Base-by-base conservation (phyloP, 2,797 vertebrate genomes). In the Cuniculus paca region DNA sequence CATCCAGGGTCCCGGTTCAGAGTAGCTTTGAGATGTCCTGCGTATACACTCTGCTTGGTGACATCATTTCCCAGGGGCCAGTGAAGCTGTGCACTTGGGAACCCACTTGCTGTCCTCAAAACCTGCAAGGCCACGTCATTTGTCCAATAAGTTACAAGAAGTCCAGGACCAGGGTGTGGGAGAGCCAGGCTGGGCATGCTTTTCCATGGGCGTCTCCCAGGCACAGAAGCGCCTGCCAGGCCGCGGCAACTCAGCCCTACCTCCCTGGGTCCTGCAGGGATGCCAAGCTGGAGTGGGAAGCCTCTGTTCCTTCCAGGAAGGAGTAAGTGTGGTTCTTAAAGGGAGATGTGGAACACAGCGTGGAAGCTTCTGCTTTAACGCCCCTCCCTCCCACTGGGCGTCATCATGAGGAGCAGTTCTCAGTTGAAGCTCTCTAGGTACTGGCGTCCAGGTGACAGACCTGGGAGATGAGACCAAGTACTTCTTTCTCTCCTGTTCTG, bases 71-170 rank as follows among this genome's bases (percentile, higher is more conserved):
- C 22, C 39, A 26, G 36, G 70, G 70, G 70, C 39, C 11, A 39
- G 70, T 72, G 36, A 72, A 42, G 70, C 22, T 2, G 5, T 26
- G 70, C 24, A 42, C 36, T 13, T 42, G 39, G 39, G 70, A 39
- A 26, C 36, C 68, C 22, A 70, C 22, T 72, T 13, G 39, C 36
- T 39, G 1, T 72, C 22, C 11, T 72, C 11, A 20, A 42, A 72
- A 72, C 22, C 22, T 26, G 26, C 6, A 34, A 28, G 45, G 34
- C 28, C 11, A 3, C 0, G 0, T 45, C 80, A 8, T 28, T 4
- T 6, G n/a, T 28, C 2, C 20, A 3, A 1, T 0, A 0, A 0
- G 20, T 13, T 12, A 6, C 36, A 0, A 56, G 48, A 65, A 16
- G 54, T 17, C 22, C 68, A 39, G 58, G 24, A 20, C 31, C 48